Percentiles rank a stretch among this genome's conserved stretches.
These are phyloP conservation scores for Drosophila dunni DNA, from an alignment of 1,140 invertebrate genomes.

Conservation along the genomic window DNA sequence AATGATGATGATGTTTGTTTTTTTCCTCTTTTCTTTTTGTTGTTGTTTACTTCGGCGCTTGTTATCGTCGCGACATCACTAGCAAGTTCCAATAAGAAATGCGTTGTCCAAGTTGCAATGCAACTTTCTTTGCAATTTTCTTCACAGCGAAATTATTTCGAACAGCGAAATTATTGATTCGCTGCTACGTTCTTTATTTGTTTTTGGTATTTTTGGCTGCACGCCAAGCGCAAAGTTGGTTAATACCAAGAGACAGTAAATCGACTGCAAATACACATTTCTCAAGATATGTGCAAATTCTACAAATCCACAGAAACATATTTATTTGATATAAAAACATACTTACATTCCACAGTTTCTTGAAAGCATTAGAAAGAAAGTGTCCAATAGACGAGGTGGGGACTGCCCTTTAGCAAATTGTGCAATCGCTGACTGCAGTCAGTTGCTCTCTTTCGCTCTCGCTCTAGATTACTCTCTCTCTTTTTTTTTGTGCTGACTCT, in stretches of 20 bases:
- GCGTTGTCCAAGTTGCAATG: conserved; percentile 37
- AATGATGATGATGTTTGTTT: conserved; percentile 30
- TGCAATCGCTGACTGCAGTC: conserved; percentile 60
- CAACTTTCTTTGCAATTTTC: conserved; percentile 36
- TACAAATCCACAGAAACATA: conserved; percentile 16
- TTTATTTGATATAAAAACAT: not conserved
- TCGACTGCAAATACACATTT: conserved; percentile 54
- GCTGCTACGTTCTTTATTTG: conserved; percentile 11
- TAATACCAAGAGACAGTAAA: conserved; percentile 46
- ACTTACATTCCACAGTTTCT: not conserved
- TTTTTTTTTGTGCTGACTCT: conserved; percentile 52
- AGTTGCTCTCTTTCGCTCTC: conserved; percentile 25
- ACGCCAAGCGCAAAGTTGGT: conserved; percentile 66
- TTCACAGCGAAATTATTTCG: conserved; percentile 18
- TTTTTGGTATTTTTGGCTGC: conserved; percentile 48
- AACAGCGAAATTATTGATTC: conserved; percentile 69
- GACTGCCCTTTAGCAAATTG: conserved; percentile 51
- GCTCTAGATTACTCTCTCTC: conserved; percentile 1
- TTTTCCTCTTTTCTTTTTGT: conserved; percentile 27
- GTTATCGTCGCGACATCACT: not conserved
- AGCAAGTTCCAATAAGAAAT: conserved; percentile 26
- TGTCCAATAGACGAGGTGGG: not conserved
- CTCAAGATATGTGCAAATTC: conserved; percentile 52
- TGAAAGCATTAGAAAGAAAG: conserved; percentile 1
- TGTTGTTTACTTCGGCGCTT: conserved; percentile 17